These are phyloP conservation scores for Oryzias woworae DNA, from an alignment of 2,113 vertebrate species.

Conservation along the genomic window DNA sequence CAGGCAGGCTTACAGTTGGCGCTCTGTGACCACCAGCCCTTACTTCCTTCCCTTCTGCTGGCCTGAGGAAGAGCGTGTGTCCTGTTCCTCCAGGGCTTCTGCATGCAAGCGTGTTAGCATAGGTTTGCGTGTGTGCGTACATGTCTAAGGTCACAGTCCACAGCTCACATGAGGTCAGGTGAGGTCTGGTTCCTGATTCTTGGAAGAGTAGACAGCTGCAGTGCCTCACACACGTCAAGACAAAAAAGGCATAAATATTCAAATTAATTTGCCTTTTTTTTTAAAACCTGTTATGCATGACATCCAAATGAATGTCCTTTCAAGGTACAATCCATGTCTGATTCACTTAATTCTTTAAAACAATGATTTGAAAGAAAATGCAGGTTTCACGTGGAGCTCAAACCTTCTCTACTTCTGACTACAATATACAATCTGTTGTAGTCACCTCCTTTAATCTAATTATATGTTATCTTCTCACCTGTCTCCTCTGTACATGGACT, in stretches of 20 bases:
- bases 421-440: slow-evolving; percentile 14
- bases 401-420: slow-evolving; percentile 7
- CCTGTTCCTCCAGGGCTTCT: slow-evolving; percentile 58
- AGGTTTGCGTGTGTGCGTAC: slow-evolving; percentile 10
- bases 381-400: too few relatives aligned
- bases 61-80: slow-evolving; percentile 68
- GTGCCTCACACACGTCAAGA: slow-evolving; percentile 53
- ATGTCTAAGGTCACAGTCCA: slow-evolving; percentile 61
- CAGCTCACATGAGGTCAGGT: slow-evolving; percentile 64
- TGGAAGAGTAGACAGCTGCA: slow-evolving; percentile 71
- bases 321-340: too few relatives aligned
- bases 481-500: slow-evolving; percentile 46
- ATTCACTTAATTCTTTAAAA: too few relatives aligned
- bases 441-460: slow-evolving; percentile 49
- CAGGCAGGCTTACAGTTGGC: too few relatives aligned
- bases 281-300: neutral
- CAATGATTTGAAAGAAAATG: too few relatives aligned
- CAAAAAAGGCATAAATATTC: slow-evolving; percentile 2
- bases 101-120: slow-evolving; percentile 15
- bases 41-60: slow-evolving; percentile 73
- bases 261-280: neutral
- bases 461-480: slow-evolving; percentile 37
- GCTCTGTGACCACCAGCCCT: slow-evolving; percentile 68
- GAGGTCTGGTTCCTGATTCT: slow-evolving; percentile 72
- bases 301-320: too few relatives aligned